These are phyloP conservation scores for Pasiphila rectangulata DNA, from an alignment of 2,888 invertebrate genomes.

Conservation along the genomic window DNA sequence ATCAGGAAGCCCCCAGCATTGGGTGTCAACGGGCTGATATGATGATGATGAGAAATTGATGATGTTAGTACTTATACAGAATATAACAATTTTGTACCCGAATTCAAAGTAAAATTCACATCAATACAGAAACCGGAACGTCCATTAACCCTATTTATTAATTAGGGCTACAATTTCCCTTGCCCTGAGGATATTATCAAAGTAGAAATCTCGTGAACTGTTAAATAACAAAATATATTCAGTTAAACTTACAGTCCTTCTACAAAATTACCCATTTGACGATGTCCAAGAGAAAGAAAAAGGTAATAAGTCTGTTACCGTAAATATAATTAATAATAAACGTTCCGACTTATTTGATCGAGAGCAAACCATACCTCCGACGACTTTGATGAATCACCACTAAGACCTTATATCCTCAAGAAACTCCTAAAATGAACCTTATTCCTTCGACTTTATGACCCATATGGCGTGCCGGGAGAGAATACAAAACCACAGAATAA, in stretches of 20 bases:
- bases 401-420: constrained; percentile 33
- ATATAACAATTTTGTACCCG: no score
- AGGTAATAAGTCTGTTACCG: constrained; percentile 18
- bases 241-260: neutral
- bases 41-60: no score
- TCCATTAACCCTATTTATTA: no score
- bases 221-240: no score
- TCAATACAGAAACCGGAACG: no score
- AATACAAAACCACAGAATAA: neutral
- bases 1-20: no score
- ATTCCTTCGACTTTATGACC: constrained; percentile 9
- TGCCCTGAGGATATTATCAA: no score
- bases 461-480: neutral
- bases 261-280: neutral
- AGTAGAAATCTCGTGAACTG: no score
- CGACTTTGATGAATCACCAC: constrained; percentile 47
- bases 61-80: no score
- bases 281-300: constrained; percentile 2
- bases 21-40: no score
- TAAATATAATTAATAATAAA: constrained; percentile 47
- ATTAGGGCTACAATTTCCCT: no score
- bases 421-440: constrained; percentile 10
- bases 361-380: constrained; percentile 41
- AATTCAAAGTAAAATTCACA: no score
- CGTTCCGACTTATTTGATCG: constrained; percentile 47